phyloP scores from a whole-genome alignment of 2,888 invertebrate species.

The Dryococelus australis region DNA sequence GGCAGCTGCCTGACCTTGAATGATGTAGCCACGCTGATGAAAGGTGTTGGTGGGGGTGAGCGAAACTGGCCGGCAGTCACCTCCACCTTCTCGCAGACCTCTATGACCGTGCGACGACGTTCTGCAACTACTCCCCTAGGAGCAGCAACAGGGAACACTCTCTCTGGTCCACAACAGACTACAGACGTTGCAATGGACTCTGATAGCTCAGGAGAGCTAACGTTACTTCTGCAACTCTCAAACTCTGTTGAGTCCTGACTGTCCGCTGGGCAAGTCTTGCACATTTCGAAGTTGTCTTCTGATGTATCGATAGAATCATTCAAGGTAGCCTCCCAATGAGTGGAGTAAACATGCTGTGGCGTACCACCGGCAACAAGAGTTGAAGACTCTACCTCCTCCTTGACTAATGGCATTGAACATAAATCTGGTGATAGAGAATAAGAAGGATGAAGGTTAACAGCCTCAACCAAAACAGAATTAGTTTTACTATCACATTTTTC shows the following conservation, averaged over 20 bases:
- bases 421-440: background rate
- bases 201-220: constrained; percentile 24
- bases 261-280: constrained; percentile 17
- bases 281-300: constrained; percentile 25
- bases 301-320: constrained; percentile 27
- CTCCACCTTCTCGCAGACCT: constrained; percentile 55
- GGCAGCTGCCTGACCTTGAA: constrained; percentile 32
- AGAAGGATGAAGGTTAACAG: background rate
- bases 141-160: constrained; percentile 12
- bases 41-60: constrained; percentile 53
- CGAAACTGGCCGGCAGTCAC: constrained; percentile 48
- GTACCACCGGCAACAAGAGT: background rate
- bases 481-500: background rate
- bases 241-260: background rate
- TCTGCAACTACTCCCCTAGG: constrained; percentile 40
- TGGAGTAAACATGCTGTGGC: background rate
- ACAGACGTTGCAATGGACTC: background rate
- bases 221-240: constrained; percentile 17
- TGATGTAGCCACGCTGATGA: constrained; percentile 53
- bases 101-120: constrained; percentile 54
- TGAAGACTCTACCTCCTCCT: background rate
- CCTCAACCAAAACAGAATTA: constrained; percentile 8
- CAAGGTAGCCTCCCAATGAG: background rate
- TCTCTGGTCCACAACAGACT: background rate
- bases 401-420: background rate